Percentiles rank a stretch among this genome's conserved stretches.
These are phyloP conservation scores for Pristionchus exspectatus DNA, from an alignment of 2,888 invertebrate genomes.

Conservation along the genomic window DNA sequence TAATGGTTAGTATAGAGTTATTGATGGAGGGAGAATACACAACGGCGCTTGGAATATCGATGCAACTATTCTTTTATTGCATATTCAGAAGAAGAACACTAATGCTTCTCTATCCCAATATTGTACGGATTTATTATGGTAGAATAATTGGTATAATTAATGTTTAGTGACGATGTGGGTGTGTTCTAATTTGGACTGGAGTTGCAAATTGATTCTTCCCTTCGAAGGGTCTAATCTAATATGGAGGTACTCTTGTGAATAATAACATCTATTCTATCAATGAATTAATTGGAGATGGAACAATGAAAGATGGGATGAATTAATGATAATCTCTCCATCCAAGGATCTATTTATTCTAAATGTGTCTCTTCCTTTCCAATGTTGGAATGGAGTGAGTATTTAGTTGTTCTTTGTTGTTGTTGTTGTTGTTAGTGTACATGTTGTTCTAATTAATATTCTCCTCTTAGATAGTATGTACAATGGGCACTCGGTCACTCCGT, in stretches of 20 bases:
- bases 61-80: constrained; percentile 34
- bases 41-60: constrained; percentile 36
- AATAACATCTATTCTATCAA: not conserved
- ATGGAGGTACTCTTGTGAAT: constrained; percentile 16
- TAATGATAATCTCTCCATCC: constrained; percentile 16
- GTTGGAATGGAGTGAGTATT: constrained; percentile 7
- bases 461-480: constrained; percentile 21
- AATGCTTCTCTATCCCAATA: not conserved
- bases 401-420: too few species aligned
- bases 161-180: constrained; percentile 48
- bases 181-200: constrained; percentile 49
- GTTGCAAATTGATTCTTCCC: constrained; percentile 36
- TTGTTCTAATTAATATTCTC: not conserved
- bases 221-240: not conserved
- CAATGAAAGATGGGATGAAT: not conserved
- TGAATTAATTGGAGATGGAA: constrained; percentile 2
- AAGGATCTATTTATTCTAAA: not conserved
- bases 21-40: not conserved
- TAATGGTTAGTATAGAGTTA: not conserved
- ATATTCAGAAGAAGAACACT: constrained; percentile 2
- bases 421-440: too few species aligned
- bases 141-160: not conserved
- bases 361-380: not conserved
- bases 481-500: not conserved
- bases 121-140: not conserved